Conservation (phyloP, 2,113 vertebrate species). For the Diphyllodes magnificus region DNA sequence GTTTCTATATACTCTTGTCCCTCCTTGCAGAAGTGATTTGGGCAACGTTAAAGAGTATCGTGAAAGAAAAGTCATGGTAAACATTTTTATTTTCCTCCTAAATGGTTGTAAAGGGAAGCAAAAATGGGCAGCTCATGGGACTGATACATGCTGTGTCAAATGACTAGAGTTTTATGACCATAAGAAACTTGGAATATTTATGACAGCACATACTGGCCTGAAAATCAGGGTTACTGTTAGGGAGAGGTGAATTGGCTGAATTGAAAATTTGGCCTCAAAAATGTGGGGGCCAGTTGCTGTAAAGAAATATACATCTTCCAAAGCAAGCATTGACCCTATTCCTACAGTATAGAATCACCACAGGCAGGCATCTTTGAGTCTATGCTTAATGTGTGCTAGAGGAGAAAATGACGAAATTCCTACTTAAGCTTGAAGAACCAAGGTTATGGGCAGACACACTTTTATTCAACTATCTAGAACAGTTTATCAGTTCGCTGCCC, state of each 20-base stretch:
- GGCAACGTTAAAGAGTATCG: not conserved
- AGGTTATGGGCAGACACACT: not conserved
- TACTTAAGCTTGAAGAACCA: not conserved
- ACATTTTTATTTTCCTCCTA: not conserved
- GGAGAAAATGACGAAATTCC: not conserved
- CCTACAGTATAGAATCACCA: not conserved
- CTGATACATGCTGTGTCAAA: not conserved
- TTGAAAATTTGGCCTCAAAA: not conserved
- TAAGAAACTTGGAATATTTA: not conserved
- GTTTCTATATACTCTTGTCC: not conserved
- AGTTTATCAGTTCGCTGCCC: not conserved
- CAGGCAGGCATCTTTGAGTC: not conserved
- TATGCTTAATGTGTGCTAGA: not conserved
- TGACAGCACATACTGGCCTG: not conserved
- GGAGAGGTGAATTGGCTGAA: not conserved
- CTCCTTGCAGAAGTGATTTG: not conserved
- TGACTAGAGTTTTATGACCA: not conserved
- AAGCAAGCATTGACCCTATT: not conserved
- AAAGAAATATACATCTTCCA: not conserved
- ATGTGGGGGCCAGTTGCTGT: not conserved
- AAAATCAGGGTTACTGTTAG: not conserved
- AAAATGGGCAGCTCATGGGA: not conserved
- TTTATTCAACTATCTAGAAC: not conserved
- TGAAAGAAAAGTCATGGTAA: not conserved
- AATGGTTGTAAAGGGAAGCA: not conserved